phyloP scores from a whole-genome alignment of 2,113 vertebrate genomes.

The Turdus rufiventris region DNA sequence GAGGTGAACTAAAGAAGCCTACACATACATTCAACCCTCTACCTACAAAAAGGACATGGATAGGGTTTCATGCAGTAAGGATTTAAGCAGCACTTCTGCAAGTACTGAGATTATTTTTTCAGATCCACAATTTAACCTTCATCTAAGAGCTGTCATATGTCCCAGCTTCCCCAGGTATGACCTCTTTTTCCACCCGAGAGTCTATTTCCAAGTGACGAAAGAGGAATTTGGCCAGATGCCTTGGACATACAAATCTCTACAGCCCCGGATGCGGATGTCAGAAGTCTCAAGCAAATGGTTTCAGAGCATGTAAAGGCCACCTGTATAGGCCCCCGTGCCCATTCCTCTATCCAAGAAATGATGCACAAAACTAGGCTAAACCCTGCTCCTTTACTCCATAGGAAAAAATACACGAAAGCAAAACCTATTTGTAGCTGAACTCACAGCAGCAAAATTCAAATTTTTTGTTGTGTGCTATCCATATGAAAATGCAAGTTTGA shows the following conservation, averaged over 20 bases:
- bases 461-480: neutral
- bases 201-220: neutral
- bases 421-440: neutral
- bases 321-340: neutral
- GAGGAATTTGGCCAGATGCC: neutral
- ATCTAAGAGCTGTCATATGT: neutral
- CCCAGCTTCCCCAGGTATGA: neutral
- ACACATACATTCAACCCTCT: neutral
- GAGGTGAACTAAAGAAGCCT: neutral
- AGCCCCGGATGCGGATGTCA: accelerated
- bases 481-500: neutral
- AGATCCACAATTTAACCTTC: neutral
- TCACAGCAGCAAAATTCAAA: neutral
- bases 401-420: neutral
- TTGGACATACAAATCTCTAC: neutral
- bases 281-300: neutral
- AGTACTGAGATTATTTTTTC: neutral
- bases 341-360: neutral
- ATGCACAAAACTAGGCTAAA: neutral
- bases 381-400: neutral
- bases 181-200: neutral
- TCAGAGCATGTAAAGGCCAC: neutral
- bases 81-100: neutral
- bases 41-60: neutral
- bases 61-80: neutral